Evolutionary conservation across 2,113 vertebrate species (phyloP).

Genomic region (Piaya cayana): DNA sequence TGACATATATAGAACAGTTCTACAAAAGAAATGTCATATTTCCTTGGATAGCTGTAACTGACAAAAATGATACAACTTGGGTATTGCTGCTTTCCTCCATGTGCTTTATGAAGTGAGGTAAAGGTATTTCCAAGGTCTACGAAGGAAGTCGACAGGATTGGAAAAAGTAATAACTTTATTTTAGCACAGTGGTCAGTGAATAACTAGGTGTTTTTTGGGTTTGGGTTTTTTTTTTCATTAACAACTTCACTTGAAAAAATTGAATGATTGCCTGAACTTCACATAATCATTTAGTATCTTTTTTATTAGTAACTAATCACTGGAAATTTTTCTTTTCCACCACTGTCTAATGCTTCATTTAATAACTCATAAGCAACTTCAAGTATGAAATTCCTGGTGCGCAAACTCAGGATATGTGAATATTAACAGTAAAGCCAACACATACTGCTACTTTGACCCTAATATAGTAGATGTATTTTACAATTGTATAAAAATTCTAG

Average conservation of each 20-base stretch:
- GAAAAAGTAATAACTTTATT: not conserved
- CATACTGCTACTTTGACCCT: not conserved
- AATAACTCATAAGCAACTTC: not conserved
- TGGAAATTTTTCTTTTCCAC: not conserved
- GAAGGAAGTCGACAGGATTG: not conserved
- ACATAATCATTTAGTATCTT: not conserved
- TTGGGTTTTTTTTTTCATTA: not conserved
- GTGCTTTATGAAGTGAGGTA: not conserved
- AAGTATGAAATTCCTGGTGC: not conserved
- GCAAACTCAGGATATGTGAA: not conserved
- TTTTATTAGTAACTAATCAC: not conserved
- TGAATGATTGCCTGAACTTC: not conserved
- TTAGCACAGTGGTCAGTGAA: not conserved
- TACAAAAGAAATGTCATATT: not conserved
- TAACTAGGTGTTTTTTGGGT: not conserved
- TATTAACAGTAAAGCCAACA: not conserved
- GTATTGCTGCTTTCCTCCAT: not conserved
- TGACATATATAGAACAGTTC: not conserved
- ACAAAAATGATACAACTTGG: not conserved
- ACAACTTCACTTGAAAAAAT: not conserved
- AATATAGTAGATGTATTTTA: not conserved
- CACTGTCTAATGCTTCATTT: not conserved
- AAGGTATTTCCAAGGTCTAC: not conserved
- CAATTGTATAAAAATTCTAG: not conserved
- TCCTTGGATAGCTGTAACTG: fast-evolving